Evolutionary conservation across 1,140 invertebrate species (phyloP).

Genomic region (Aplysia californica): DNA sequence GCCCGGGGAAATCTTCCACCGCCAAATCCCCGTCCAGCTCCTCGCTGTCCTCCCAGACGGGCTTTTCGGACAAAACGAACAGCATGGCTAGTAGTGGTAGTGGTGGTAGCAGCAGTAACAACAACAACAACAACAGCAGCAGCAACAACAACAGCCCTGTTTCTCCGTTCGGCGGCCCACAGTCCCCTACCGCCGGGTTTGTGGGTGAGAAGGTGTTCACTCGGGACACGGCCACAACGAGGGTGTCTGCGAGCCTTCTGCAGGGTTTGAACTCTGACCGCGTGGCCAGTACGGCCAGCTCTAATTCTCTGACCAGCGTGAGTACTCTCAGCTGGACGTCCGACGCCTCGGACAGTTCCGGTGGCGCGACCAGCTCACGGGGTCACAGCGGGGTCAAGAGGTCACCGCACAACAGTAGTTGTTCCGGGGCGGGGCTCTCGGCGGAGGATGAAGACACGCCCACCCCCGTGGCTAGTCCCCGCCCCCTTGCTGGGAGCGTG

Average conservation of each 20-base stretch:
- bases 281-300: conserved; percentile 48
- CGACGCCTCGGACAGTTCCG: conserved; percentile 29
- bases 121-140: neutral
- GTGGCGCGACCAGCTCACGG: neutral
- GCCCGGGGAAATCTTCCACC: conserved; percentile 5
- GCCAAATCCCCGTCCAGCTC: neutral
- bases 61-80: too few relatives aligned
- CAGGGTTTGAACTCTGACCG: conserved; percentile 33
- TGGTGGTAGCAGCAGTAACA: neutral
- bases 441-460: neutral
- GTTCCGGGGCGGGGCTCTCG: neutral
- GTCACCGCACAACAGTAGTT: too few relatives aligned
- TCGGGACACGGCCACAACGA: conserved; percentile 60
- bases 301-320: conserved; percentile 55
- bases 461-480: neutral
- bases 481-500: neutral
- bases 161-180: conserved; percentile 4
- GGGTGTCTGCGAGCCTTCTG: conserved; percentile 55
- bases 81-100: neutral
- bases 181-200: conserved; percentile 31
- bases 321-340: conserved; percentile 51
- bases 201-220: conserved; percentile 66
- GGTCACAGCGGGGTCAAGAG: too few relatives aligned
- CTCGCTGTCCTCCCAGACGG: too few relatives aligned
- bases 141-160: conserved; percentile 25